Evolutionary conservation across 2,888 invertebrate genomes (phyloP), one percentile per base, ranked within the genome.

Genomic region (Scelioninae gen. 2): DNA sequence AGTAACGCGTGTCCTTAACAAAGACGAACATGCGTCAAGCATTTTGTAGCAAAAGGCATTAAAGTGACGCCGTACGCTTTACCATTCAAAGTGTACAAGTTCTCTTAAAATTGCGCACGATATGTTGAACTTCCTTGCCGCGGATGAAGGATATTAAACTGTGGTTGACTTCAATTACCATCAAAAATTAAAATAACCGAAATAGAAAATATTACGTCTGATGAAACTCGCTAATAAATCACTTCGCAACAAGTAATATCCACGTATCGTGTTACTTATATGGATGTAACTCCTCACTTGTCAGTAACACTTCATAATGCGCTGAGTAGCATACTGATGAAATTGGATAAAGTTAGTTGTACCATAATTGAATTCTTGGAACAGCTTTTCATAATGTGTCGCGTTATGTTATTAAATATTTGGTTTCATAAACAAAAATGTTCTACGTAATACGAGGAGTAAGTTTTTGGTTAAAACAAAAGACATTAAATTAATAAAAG

Each of bases 301-400:
- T 55, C 55, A 69, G 69, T 61, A 69, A 61, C 43, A 53, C 61
- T 61, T 61, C 55, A 55, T 69, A 55, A 68, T 61, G 61, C 25
- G 53, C 31, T 19, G 52, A 60, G 53, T 13, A 46, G 61, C 52
- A 39, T 61, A 61, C 69, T 60, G 46, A 69, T 60, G 53, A 68
- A 68, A 68, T 60, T 58, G 58, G 68, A 60, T 43, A 18, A 53
- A 69, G 68, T 69, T 61, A 69, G 46, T 46, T 46, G 37, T 9
- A 19, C 25, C 43, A 37, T 68, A 58, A 68, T 45, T 68, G 43
- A 58, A 58, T 68, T 50, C 43, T 67, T 55, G 55, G 58, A 58
- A 35, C 43, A 43, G 43, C 60, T 60, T 52, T 60, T 45, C 52
- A 68, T 68, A 60, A 52, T 52, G 43, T 45, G 50, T 35, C 31